These are phyloP conservation scores for Onychorhynchus coronatus DNA, from an alignment of 2,113 vertebrate genomes.

Conservation along the genomic window DNA sequence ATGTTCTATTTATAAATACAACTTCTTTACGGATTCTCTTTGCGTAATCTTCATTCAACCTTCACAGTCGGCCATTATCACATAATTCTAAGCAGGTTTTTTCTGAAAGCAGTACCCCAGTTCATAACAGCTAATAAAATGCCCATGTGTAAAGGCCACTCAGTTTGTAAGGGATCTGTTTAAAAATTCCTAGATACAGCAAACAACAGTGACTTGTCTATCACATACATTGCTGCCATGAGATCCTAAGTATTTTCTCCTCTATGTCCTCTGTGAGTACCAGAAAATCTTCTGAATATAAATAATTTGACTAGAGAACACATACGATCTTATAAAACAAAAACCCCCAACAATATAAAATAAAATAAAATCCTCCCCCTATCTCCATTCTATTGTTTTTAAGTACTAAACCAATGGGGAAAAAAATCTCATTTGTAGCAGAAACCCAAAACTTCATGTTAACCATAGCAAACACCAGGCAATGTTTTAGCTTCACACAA, in stretches of 20 bases:
- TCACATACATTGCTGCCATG: not conserved
- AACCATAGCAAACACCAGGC: not conserved
- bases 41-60: constrained; percentile 21
- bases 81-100: not conserved
- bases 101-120: not conserved
- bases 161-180: constrained; percentile 5
- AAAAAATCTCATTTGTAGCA: not conserved
- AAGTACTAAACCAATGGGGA: not conserved
- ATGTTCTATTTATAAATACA: constrained; percentile 38
- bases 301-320: not conserved
- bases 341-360: not conserved
- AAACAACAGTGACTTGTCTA: not conserved
- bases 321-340: not conserved
- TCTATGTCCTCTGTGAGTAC: not conserved
- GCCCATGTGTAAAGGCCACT: not conserved
- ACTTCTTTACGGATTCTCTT: constrained; percentile 35
- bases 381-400: not conserved
- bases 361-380: not conserved
- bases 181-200: constrained; percentile 25
- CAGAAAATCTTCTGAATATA: constrained; percentile 9
- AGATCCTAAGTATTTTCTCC: constrained; percentile 28
- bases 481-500: not conserved
- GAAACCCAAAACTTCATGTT: not conserved
- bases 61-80: not conserved
- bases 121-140: constrained; percentile 31